These are phyloP conservation scores for Anguilla marmorata DNA, from an alignment of 2,797 vertebrate species.

Conservation along the genomic window DNA sequence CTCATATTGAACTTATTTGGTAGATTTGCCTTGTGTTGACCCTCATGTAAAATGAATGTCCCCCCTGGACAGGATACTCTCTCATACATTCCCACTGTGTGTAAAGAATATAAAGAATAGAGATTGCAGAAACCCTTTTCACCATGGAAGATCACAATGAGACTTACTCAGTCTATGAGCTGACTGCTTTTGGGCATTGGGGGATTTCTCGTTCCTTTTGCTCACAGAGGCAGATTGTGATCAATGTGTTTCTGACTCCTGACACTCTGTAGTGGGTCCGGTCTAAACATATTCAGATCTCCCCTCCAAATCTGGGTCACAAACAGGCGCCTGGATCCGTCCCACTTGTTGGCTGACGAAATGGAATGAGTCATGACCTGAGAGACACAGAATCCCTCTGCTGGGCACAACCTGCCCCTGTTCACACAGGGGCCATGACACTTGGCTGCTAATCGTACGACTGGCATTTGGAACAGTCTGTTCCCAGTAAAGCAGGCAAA, in stretches of 20 bases:
- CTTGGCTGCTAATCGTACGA: not conserved
- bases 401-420: not conserved
- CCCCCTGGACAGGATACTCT: not conserved
- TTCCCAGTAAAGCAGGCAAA: slow-evolving; percentile 8
- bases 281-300: not conserved
- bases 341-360: not conserved
- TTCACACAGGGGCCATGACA: not conserved
- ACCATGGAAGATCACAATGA: not conserved
- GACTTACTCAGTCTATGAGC: not conserved
- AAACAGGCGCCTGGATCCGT: not conserved
- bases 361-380: not conserved
- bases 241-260: not conserved
- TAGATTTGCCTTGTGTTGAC: not conserved
- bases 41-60: not conserved
- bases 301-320: slow-evolving; percentile 13
- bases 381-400: slow-evolving; percentile 5
- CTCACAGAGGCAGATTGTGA: not conserved
- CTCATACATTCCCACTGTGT: not conserved
- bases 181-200: not conserved
- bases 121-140: not conserved
- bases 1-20: not conserved
- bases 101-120: not conserved
- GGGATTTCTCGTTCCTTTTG: not conserved
- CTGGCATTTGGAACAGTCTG: slow-evolving; percentile 16
- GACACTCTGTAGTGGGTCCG: not conserved